Evolutionary conservation across 2,888 invertebrate genomes (phyloP), one percentile per base, ranked within the genome.

Genomic region (Temnothorax rugatulus): DNA sequence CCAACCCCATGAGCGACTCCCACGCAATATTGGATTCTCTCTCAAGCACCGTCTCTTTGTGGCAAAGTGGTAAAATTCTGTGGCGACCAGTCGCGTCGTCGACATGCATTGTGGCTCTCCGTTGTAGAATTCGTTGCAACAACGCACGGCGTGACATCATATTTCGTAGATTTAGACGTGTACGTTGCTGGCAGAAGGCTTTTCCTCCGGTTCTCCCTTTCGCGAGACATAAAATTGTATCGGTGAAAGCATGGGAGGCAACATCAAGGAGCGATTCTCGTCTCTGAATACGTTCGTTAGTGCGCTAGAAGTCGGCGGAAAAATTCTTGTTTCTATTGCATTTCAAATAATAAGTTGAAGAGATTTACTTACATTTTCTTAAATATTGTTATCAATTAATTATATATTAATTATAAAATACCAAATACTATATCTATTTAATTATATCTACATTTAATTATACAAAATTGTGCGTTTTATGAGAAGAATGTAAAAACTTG

Each of bases 1-100:
- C 38, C 76, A 71, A 77, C 82, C 63, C 61, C 63, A 82, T 41
- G 18, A 21, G 1, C 41, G 18, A 76, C 64, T 76, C 81, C 64
- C 74, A 71, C 81, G 44, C 69, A 34, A 63, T 34, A 71, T 71
- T 61, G 68, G 41, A 25, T 44, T 61, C 25, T 44, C 59, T 50
- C n/a, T 38, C 50, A 13, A 21, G n/a, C 29, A 29, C 41, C 25
- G 29, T 44, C 54, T 41, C 44, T 71, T 50, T 69, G 63, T 77
- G 29, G 41, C 77, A 41, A 82, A 76, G 8, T 76, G 77, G 18
- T 21, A 61, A 75, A 76, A 77, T 82, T 76, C n/a, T 71, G 63
- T 41, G 41, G 21, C 25, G 15, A 44, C 11, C 15, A 18, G 38
- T 61, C 81, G 59, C 29, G 29, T 64, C 34, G 13, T 18, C n/a